Percentiles rank a stretch among this genome's conserved stretches.
phyloP scores from a whole-genome alignment of 2,888 invertebrate genomes.

The Eupeodes latifasciatus region DNA sequence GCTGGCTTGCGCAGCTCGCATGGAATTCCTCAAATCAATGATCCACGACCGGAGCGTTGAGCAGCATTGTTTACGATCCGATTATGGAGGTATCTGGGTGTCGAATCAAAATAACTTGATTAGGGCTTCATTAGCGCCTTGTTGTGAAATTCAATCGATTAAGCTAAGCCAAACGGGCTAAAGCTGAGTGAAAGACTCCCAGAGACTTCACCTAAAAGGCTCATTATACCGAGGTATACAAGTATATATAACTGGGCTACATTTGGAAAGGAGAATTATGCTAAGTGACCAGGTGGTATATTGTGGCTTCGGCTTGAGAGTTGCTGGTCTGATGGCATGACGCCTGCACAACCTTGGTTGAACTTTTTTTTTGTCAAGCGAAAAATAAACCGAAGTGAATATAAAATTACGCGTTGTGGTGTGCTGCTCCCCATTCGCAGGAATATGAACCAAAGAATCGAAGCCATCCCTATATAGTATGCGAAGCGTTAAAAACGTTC shows the following conservation, averaged over 20 bases:
- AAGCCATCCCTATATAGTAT: slow-evolving; percentile 41
- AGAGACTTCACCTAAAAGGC: slow-evolving; percentile 45
- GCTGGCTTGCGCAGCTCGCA: slow-evolving; percentile 15
- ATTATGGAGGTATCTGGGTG: slow-evolving; percentile 72
- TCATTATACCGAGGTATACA: slow-evolving; percentile 57
- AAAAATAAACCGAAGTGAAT: slow-evolving; percentile 51
- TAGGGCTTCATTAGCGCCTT: slow-evolving; percentile 76
- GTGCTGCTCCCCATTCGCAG: slow-evolving; percentile 26
- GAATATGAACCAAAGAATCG: slow-evolving; percentile 28
- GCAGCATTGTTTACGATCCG: slow-evolving; percentile 58
- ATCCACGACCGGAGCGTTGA: slow-evolving; percentile 16
- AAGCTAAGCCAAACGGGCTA: slow-evolving; percentile 24
- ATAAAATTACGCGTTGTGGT: slow-evolving; percentile 62
- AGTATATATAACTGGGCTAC: background rate
- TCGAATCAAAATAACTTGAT: slow-evolving; percentile 76
- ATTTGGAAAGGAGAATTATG: slow-evolving; percentile 64
- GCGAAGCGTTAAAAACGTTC: slow-evolving; percentile 33
- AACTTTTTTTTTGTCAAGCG: background rate
- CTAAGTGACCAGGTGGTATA: slow-evolving; percentile 64
- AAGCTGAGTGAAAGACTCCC: slow-evolving; percentile 47
- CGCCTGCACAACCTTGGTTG: slow-evolving; percentile 33
- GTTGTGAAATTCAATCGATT: slow-evolving; percentile 75
- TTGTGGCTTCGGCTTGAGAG: background rate
- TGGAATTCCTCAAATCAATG: slow-evolving; percentile 45
- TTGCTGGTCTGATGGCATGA: slow-evolving; percentile 42